Evolutionary conservation across 1,140 invertebrate species (phyloP), one percentile per base, ranked within the genome.

Genomic region (Eupristina koningsbergeri): DNA sequence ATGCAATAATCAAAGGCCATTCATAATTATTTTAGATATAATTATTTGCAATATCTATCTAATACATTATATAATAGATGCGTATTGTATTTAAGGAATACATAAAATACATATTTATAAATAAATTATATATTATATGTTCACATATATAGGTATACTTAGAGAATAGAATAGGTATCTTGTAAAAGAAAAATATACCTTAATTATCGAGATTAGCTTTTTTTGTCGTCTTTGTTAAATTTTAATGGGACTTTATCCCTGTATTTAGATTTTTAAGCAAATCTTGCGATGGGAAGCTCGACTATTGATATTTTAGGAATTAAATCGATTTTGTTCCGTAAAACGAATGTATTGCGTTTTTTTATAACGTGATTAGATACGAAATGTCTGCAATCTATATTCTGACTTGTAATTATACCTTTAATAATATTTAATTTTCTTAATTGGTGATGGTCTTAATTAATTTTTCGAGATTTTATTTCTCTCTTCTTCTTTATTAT

Each of bases 371-470:
- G 7, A 67, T 47, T 61, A 36, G 26, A 81, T n/a, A n/a, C n/a
- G 36, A 50, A n/a, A n/a, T 45, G 19, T 76, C 58, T 80, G 75
- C 41, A 34, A 76, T 39, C 58, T 69, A 80, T 22, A 69, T 82
- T 53, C 83, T 86, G 22, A 84, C 81, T 87, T 80, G 50, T 85
- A 85, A 81, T 83, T 45, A 31, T 53, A 45, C 83, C 79, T 74
- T 86, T 91, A 91, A 91, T 90, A 91, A 88, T 91, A 91, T 90
- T 89, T 88, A 87, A 86, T 88, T 87, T 84, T 90, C 88, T 86
- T 84, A 91, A 91, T 91, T 92, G 91, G 89, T 90, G 90, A 92
- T 89, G 89, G 89, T 86, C 86, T 86, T 90, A 89, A 87, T 89
- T 90, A 74, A 80, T 45, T 87, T 85, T 84, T 83, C 58, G 74